phyloP scores from a whole-genome alignment of 2,113 vertebrate species.

The Upupa epops region DNA sequence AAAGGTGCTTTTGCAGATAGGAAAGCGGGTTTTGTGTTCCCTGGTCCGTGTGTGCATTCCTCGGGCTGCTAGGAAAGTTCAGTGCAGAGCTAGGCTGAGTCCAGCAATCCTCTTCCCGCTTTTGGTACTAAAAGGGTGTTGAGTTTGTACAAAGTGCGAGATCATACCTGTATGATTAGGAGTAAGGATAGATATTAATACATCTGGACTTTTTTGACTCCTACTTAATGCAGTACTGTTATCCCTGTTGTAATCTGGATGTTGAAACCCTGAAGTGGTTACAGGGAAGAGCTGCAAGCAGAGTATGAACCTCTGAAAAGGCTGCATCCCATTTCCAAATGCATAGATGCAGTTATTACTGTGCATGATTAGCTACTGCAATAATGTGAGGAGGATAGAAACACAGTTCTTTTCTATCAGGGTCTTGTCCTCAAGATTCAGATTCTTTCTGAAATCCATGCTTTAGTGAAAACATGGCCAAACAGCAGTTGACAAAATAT shows the following conservation, averaged over 20 bases:
- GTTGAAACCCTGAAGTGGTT: neutral
- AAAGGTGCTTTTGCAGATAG: neutral
- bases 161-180: neutral
- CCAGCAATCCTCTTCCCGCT: neutral
- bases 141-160: neutral
- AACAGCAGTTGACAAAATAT: neutral
- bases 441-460: neutral
- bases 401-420: neutral
- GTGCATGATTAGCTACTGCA: neutral
- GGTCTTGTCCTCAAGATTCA: neutral
- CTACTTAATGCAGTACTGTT: neutral
- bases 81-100: neutral
- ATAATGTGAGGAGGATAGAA: accelerated
- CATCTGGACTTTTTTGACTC: neutral
- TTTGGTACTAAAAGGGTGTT: neutral
- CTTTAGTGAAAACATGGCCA: neutral
- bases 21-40: neutral
- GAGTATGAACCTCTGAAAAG: neutral
- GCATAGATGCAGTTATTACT: neutral
- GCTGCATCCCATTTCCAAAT: too few relatives aligned
- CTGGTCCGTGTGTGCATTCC: neutral
- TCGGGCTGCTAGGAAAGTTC: neutral
- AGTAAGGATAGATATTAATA: neutral
- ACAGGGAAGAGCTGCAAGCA: neutral
- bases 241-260: neutral